These are phyloP conservation scores for Entomobrya multifasciata DNA, from an alignment of 2,888 invertebrate genomes.

Conservation along the genomic window DNA sequence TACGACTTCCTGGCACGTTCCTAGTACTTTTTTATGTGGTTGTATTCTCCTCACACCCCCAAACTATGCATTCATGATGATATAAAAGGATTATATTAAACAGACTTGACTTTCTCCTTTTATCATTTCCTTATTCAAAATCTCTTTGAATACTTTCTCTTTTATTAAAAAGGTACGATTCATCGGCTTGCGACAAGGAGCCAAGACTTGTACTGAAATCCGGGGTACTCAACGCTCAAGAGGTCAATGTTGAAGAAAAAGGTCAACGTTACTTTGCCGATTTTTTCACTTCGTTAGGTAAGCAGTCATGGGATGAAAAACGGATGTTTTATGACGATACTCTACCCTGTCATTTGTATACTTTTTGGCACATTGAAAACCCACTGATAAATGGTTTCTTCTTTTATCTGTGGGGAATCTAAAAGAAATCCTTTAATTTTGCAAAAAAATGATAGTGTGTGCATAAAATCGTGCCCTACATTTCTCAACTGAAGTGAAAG, in stretches of 20 bases:
- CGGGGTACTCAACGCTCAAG: slow-evolving; percentile 75
- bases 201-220: slow-evolving; percentile 76
- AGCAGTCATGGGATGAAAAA: not conserved
- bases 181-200: slow-evolving; percentile 60
- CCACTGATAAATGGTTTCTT: no score
- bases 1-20: slow-evolving; percentile 39
- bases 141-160: slow-evolving; percentile 4
- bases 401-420: no score
- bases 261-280: slow-evolving; percentile 76
- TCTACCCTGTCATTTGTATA: not conserved
- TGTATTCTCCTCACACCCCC: slow-evolving; percentile 18
- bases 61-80: no score
- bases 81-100: slow-evolving; percentile 31
- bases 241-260: slow-evolving; percentile 77
- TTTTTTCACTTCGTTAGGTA: slow-evolving; percentile 75
- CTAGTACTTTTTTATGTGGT: not conserved
- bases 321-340: not conserved
- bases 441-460: no score
- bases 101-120: slow-evolving; percentile 23
- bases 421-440: no score
- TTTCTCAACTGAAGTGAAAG: no score
- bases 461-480: no score
- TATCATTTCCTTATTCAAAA: slow-evolving; percentile 16
- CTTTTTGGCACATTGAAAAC: not conserved
- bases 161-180: slow-evolving; percentile 54